phyloP scores from a whole-genome alignment of 23 tunicate genomes.

The Halocynthia aurantium region DNA sequence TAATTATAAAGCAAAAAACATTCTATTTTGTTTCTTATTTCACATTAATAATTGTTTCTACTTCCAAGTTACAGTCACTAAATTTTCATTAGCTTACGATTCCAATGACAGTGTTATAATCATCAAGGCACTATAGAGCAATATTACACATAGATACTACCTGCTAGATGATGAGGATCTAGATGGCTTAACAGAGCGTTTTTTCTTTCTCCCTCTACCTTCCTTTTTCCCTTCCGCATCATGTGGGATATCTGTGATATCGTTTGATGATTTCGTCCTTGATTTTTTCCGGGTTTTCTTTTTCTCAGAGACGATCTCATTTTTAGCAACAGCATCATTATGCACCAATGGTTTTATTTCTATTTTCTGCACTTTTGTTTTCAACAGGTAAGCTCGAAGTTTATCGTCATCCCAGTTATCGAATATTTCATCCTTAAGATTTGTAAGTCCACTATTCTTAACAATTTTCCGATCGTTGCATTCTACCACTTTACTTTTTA shows the following conservation, averaged over 20 bases:
- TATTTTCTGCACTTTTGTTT: slow-evolving; percentile 18
- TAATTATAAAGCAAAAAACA: too few relatives aligned
- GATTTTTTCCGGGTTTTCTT: slow-evolving; percentile 1
- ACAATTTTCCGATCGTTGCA: background rate
- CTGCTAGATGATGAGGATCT: slow-evolving; percentile 7
- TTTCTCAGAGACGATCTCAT: background rate
- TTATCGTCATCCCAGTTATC: slow-evolving; percentile 29
- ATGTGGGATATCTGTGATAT: background rate
- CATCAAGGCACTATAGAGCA: too few relatives aligned
- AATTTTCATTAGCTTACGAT: too few relatives aligned
- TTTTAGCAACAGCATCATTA: background rate
- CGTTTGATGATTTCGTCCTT: background rate
- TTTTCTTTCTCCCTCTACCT: slow-evolving; percentile 2
- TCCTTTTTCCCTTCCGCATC: background rate
- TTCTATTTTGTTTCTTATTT: too few relatives aligned
- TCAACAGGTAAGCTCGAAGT: slow-evolving; percentile 19
- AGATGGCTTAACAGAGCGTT: background rate
- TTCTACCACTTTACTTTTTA: background rate
- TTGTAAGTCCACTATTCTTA: background rate
- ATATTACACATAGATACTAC: background rate
- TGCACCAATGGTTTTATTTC: background rate
- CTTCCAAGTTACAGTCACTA: too few relatives aligned
- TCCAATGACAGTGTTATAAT: too few relatives aligned
- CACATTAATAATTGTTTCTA: background rate
- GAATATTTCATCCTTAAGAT: slow-evolving; percentile 11